Percentiles rank a stretch among this genome's conserved stretches.
These are phyloP conservation scores for Hyposmocoma kahamanoa DNA, from an alignment of 1,140 invertebrate species.

Conservation along the genomic window DNA sequence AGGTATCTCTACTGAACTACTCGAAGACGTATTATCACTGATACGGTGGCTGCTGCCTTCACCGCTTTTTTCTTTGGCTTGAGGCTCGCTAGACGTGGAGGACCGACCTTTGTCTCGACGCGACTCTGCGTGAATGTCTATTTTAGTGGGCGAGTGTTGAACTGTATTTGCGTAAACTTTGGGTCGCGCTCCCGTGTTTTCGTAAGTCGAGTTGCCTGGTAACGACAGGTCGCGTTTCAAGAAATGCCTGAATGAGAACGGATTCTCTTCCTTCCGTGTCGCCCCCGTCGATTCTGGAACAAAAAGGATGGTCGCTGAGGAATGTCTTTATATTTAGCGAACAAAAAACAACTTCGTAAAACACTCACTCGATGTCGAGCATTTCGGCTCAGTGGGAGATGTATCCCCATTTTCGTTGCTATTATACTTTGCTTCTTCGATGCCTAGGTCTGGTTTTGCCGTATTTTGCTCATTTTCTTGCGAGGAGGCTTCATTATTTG, in stretches of 20 bases:
- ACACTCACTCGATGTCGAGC: constrained; percentile 62
- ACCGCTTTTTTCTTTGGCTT: constrained; percentile 60
- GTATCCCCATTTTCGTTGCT: constrained; percentile 51
- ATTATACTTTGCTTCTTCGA: constrained; percentile 63
- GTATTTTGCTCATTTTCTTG: constrained; percentile 56
- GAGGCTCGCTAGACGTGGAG: constrained; percentile 28
- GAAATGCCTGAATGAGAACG: constrained; percentile 89
- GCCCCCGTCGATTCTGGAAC: constrained; percentile 64
- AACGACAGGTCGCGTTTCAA: constrained; percentile 75
- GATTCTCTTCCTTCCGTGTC: constrained; percentile 79
- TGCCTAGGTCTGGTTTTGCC: constrained; percentile 57
- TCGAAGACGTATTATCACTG: constrained; percentile 59
- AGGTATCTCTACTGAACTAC: constrained; percentile 64
- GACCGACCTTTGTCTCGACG: constrained; percentile 43
- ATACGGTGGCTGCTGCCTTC: constrained; percentile 38
- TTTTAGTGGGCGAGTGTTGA: constrained; percentile 59
- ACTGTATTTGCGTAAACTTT: constrained; percentile 66
- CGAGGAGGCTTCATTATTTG: constrained; percentile 43
- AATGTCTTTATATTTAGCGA: constrained; percentile 53
- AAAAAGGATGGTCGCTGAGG: constrained; percentile 32
- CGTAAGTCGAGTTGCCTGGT: constrained; percentile 65
- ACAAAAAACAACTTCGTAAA: constrained; percentile 63
- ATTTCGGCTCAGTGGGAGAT: constrained; percentile 42
- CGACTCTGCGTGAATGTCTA: constrained; percentile 45
- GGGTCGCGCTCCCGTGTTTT: constrained; percentile 67